phyloP scores from a whole-genome alignment of 2,888 invertebrate genomes.

The Nephrocerus scutellatus region DNA sequence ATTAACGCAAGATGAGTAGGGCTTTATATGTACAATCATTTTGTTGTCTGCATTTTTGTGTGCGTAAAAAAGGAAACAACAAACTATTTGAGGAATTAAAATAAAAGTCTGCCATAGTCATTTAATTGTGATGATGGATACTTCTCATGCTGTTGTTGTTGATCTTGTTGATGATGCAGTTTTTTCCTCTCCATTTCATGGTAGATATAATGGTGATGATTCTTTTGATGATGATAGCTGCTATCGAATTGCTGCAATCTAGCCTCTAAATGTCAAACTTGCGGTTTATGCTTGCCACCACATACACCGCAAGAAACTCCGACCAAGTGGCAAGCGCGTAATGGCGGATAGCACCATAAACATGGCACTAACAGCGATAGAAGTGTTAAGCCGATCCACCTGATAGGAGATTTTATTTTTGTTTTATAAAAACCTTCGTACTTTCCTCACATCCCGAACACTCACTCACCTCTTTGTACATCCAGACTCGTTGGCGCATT shows the following conservation, averaged over 20 bases:
- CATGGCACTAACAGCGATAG: constrained; percentile 86
- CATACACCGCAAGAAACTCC: constrained; percentile 74
- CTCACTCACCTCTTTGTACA: constrained; percentile 60
- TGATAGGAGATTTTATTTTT: constrained; percentile 27
- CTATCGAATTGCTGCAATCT: constrained; percentile 38
- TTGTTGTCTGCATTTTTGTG: too few relatives aligned
- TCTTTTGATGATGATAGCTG: constrained; percentile 1
- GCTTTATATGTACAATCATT: too few relatives aligned
- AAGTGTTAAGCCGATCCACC: constrained; percentile 78
- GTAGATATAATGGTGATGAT: constrained; percentile 19
- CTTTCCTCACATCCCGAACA: neutral
- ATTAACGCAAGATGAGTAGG: too few relatives aligned
- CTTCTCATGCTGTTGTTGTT: constrained; percentile 24
- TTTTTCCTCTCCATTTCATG: constrained; percentile 24
- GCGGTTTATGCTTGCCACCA: constrained; percentile 69
- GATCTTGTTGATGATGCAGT: constrained; percentile 25
- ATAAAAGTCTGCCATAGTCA: constrained; percentile 34
- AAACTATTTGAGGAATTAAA: constrained; percentile 15
- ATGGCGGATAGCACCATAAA: constrained; percentile 86
- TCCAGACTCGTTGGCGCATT: constrained; percentile 64
- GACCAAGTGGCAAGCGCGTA: constrained; percentile 76
- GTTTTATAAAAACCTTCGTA: neutral
- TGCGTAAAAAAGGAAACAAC: too few relatives aligned
- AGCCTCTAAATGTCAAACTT: constrained; percentile 49
- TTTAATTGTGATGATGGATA: constrained; percentile 30